phyloP scores from a whole-genome alignment of 1,140 invertebrate genomes.

The Hydropsyche tenuis region DNA sequence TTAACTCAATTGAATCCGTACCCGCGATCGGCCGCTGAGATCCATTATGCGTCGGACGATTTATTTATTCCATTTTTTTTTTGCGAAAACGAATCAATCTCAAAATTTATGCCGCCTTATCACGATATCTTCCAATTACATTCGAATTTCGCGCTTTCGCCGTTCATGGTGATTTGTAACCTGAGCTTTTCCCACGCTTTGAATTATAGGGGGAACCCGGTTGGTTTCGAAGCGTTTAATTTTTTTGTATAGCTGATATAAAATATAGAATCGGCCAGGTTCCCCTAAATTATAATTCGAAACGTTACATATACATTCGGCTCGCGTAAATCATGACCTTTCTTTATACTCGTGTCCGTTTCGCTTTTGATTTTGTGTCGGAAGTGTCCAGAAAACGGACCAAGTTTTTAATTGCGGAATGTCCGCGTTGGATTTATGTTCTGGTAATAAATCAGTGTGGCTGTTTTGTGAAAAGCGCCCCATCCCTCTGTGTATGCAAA shows the following conservation, averaged over 20 bases:
- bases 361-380: background rate
- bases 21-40: background rate
- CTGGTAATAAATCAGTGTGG: constrained; percentile 18
- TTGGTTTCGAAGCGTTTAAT: too few species aligned
- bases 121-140: too few species aligned
- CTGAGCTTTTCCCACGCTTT: too few species aligned
- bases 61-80: background rate
- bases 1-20: constrained; percentile 9
- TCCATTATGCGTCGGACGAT: background rate
- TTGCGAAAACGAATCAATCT: too few species aligned
- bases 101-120: too few species aligned
- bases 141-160: too few species aligned
- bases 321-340: background rate
- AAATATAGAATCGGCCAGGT: too few species aligned
- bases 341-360: background rate
- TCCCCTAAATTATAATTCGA: too few species aligned
- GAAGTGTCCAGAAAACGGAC: constrained; percentile 14
- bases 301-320: too few species aligned
- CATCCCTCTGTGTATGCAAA: constrained; percentile 17
- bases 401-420: constrained; percentile 32
- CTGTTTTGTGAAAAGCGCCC: constrained; percentile 7
- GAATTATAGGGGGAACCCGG: too few species aligned
- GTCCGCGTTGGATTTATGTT: constrained; percentile 20
- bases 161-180: too few species aligned
- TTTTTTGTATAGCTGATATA: too few species aligned